Conservation (phyloP, 2,113 vertebrate genomes). For the Pelobates fuscus region DNA sequence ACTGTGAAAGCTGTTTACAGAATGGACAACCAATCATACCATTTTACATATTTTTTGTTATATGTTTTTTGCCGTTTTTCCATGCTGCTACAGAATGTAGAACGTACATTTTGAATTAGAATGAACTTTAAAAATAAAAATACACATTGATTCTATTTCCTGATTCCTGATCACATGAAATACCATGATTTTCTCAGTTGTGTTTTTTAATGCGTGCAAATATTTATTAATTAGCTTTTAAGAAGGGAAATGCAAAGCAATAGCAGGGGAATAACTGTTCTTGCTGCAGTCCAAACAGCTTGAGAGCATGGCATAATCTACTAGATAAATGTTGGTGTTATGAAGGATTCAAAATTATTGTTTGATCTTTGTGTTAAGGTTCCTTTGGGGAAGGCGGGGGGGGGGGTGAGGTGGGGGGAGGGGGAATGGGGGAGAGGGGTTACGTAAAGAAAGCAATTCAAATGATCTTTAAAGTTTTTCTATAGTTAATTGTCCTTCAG, state of each 20-base stretch:
- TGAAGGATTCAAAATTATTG: too few relatives aligned
- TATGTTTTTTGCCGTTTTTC: slow-evolving; percentile 82
- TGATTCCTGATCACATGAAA: not conserved
- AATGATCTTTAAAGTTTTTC: too few relatives aligned
- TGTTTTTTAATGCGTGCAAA: slow-evolving; percentile 1
- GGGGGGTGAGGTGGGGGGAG: too few relatives aligned
- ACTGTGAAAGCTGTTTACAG: slow-evolving; percentile 44
- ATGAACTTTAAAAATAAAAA: slow-evolving; percentile 6
- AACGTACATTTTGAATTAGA: slow-evolving; percentile 63
- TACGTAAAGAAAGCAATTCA: too few relatives aligned
- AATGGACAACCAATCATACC: slow-evolving; percentile 89
- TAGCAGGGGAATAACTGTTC: not conserved
- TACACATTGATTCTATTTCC: slow-evolving; percentile 10
- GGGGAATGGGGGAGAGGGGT: too few relatives aligned
- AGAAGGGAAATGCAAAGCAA: not conserved
- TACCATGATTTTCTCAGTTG: not conserved
- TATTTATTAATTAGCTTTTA: not conserved
- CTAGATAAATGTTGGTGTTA: too few relatives aligned
- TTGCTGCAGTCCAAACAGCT: not conserved
- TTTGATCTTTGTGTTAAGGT: too few relatives aligned
- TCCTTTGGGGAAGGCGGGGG: too few relatives aligned
- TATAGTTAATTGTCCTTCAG: too few relatives aligned
- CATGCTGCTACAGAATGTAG: slow-evolving; percentile 97
- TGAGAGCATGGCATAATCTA: too few relatives aligned
- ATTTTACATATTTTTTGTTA: slow-evolving; percentile 54